Evolutionary conservation across 2,888 invertebrate genomes (phyloP).

Genomic region (Epinotia ramella): DNA sequence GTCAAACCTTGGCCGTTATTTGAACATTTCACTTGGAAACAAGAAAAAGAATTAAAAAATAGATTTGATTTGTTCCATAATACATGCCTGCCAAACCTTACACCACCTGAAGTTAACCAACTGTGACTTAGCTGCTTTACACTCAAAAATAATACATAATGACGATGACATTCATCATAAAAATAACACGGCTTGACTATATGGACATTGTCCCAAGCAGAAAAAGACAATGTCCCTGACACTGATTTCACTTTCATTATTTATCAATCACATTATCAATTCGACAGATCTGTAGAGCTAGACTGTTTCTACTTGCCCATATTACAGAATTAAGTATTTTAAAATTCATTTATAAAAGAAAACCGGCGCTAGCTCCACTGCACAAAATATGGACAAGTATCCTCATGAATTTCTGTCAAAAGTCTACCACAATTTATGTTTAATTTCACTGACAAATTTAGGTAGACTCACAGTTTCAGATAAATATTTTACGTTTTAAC

Average conservation of each 20-base stretch:
- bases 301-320: conserved; percentile 72
- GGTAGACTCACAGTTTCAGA: conserved; percentile 81
- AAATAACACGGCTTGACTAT: conserved; percentile 65
- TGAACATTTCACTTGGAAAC: conserved; percentile 51
- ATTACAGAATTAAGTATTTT: conserved; percentile 56
- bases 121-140: conserved; percentile 67
- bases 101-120: conserved; percentile 42
- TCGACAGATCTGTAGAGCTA: conserved; percentile 70
- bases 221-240: conserved; percentile 69
- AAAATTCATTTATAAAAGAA: conserved; percentile 58
- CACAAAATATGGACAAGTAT: conserved; percentile 62
- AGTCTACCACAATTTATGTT: conserved; percentile 83
- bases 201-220: conserved; percentile 75
- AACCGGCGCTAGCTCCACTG: conserved; percentile 78
- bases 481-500: conserved; percentile 84
- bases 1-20: conserved; percentile 38
- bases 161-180: conserved; percentile 42
- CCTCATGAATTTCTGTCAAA: conserved; percentile 65
- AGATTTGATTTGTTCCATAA: conserved; percentile 54
- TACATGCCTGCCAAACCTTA: conserved; percentile 54
- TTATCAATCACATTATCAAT: conserved; percentile 48
- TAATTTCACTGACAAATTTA: conserved; percentile 80
- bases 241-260: conserved; percentile 60
- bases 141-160: conserved; percentile 47
- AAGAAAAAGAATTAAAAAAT: conserved; percentile 62